Conservation (phyloP, 2,113 vertebrate genomes). For the Galbula dea region DNA sequence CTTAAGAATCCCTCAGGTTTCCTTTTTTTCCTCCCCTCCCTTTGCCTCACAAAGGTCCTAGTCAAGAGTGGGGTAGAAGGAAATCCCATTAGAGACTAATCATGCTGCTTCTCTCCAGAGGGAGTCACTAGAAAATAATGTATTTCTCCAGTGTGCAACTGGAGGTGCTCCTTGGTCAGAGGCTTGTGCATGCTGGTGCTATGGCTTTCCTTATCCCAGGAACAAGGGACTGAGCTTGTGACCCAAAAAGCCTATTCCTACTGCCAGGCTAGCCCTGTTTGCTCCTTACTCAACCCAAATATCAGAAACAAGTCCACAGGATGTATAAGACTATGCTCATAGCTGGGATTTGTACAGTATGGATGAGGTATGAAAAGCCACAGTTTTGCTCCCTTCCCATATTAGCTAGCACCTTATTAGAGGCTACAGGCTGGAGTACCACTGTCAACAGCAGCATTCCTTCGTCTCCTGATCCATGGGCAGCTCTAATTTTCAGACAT, state of each 20-base stretch:
- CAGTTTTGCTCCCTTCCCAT: neutral
- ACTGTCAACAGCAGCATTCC: neutral
- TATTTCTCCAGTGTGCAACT: neutral
- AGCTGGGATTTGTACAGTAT: neutral
- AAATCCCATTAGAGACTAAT: slow-evolving; percentile 46
- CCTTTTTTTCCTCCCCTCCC: neutral
- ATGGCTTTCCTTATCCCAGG: neutral
- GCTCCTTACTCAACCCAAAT: neutral
- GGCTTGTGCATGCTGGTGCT: neutral
- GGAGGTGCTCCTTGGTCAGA: neutral
- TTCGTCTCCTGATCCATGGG: neutral
- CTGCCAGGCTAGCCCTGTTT: neutral
- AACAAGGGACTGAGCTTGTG: neutral
- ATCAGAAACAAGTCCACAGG: neutral
- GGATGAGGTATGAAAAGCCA: neutral
- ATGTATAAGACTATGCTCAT: neutral
- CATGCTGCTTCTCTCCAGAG: slow-evolving; percentile 49
- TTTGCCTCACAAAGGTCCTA: slow-evolving; percentile 4
- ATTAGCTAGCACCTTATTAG: neutral
- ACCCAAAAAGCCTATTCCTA: neutral
- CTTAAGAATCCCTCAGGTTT: neutral
- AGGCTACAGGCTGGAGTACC: neutral
- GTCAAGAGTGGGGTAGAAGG: neutral
- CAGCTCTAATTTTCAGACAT: slow-evolving; percentile 17
- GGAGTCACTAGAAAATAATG: slow-evolving; percentile 53